Base-by-base conservation (phyloP, 2,797 vertebrate species). In the Scolopax bukidnonensis region DNA sequence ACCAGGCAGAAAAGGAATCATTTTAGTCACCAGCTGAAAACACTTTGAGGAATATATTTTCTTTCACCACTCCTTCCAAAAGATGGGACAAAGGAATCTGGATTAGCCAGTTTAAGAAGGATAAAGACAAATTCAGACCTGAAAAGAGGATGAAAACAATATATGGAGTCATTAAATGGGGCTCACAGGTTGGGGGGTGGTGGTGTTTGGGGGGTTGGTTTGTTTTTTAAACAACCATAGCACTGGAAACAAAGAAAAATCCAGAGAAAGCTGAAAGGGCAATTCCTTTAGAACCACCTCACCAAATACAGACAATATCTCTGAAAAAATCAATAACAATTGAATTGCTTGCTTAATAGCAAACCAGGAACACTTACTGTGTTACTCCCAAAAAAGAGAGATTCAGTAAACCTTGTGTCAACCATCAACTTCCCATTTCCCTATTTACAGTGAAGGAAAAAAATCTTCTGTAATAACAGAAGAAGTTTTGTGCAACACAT, bases 191-290 rank as follows among this genome's bases (percentile, higher is more conserved):
- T 43, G 13, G 2, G 4, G 12, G 3, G 1, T 4, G 11, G 2
- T 1, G 1, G 5, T 23, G 21, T 47, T 1, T 69, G 27, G 7
- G 21, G 4, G 1, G 47, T 25, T 24, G 27, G 17, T 2, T 10
- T 23, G 11, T 41, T 45, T 75, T 73, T 70, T 25, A 30, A 70
- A 71, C 11, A 77, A 24, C 3, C 5, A n/a, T 6, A 51, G 2
- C 4, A 30, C 5, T 53, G 9, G 15, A 87, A 82, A 79, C n/a
- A 36, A 60, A 73, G 11, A 33, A 86, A 67, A 76, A 59, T 14
- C 10, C 17, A 50, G 25, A 50, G 20, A n/a, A 67, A 70, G 7
- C 4, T 65, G 15, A 69, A 85, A 74, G 13, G 21, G 41, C 1
- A 1, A n/a, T 89, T 41, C 28, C 36, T 79, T 82, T 61, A 69